Percentiles rank a stretch among this genome's conserved stretches.
These are phyloP conservation scores for Cynoglossus semilaevis DNA, from an alignment of 2,113 vertebrate species.

Conservation along the genomic window DNA sequence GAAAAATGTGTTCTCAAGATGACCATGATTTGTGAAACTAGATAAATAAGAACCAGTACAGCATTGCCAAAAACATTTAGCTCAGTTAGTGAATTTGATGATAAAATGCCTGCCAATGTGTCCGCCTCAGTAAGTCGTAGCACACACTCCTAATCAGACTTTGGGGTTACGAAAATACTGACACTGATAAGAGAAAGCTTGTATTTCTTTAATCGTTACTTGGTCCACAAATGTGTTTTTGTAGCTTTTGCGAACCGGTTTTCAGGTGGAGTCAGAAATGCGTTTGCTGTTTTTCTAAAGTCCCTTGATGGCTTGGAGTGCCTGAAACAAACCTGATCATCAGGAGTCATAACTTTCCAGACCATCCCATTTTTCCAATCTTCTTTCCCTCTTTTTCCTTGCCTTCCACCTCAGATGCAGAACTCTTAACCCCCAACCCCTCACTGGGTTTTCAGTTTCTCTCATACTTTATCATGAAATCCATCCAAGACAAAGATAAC, in stretches of 20 bases:
- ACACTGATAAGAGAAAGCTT: constrained; percentile 64
- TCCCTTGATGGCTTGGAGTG: constrained; percentile 34
- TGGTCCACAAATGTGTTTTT: constrained; percentile 47
- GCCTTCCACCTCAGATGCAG: not conserved
- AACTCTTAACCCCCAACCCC: not conserved
- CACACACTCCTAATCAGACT: constrained; percentile 58
- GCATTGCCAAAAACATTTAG: constrained; percentile 52
- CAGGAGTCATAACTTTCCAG: constrained; percentile 16
- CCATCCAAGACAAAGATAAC: not conserved
- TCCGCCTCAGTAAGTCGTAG: constrained; percentile 60
- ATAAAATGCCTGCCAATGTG: constrained; percentile 61
- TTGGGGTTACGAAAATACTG: constrained; percentile 67
- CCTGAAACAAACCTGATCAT: constrained; percentile 47
- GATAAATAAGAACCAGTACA: constrained; percentile 54
- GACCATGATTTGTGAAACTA: constrained; percentile 67
- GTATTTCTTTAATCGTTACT: constrained; percentile 51
- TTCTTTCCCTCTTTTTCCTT: constrained; percentile 3
- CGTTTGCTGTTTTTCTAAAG: constrained; percentile 45
- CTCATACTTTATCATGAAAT: not conserved
- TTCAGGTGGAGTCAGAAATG: constrained; percentile 36
- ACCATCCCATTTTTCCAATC: not conserved
- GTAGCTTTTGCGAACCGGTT: constrained; percentile 48
- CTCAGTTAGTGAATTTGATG: constrained; percentile 52
- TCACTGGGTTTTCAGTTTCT: not conserved
- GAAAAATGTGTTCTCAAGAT: constrained; percentile 62